phyloP scores from a whole-genome alignment of 2,888 invertebrate genomes.

The Lasioglossum marginatum region DNA sequence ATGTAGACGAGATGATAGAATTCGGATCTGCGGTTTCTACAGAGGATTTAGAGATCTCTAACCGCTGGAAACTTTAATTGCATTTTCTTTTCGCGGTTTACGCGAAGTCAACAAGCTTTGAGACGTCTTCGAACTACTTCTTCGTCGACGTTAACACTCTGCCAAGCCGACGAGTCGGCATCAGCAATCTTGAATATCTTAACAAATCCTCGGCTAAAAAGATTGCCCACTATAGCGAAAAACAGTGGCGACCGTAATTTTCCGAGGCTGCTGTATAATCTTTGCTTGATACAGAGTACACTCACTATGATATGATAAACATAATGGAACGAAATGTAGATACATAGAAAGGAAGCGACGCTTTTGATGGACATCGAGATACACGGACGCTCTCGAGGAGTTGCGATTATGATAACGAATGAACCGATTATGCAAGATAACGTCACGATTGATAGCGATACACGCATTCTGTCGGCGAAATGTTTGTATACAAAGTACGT shows the following conservation, averaged over 20 bases:
- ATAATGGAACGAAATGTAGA: neutral
- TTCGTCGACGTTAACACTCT: neutral
- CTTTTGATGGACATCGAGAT: neutral
- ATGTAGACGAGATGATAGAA: neutral
- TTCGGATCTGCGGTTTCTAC: neutral
- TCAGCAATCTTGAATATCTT: neutral
- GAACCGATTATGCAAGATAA: neutral
- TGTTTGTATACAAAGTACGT: neutral
- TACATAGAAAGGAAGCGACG: neutral
- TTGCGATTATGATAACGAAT: neutral
- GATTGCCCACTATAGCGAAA: neutral
- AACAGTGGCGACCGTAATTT: neutral
- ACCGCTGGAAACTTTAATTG: neutral
- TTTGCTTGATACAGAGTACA: neutral
- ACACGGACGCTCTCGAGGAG: neutral
- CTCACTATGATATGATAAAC: neutral
- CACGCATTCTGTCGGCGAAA: neutral
- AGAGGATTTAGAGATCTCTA: neutral
- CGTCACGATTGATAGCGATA: neutral
- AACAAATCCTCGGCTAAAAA: neutral
- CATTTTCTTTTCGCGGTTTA: neutral
- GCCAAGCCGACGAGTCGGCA: neutral
- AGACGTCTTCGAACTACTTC: neutral
- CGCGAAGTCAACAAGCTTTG: neutral
- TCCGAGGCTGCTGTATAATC: neutral